Conservation (phyloP, 2,797 vertebrate species). For the Diglossa cyanea region DNA sequence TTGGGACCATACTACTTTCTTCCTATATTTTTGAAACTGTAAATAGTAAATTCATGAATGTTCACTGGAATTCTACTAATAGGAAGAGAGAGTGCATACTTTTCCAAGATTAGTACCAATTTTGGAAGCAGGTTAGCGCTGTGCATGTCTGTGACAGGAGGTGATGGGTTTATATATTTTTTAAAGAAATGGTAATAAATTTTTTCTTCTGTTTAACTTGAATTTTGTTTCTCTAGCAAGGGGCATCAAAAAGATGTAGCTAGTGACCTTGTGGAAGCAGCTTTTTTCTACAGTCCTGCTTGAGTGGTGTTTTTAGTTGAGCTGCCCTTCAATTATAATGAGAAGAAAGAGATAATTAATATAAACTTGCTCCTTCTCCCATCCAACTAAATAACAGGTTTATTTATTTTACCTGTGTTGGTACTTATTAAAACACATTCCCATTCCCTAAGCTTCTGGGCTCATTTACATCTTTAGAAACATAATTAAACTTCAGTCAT, state of each 20-base stretch:
- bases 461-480: constrained; percentile 25
- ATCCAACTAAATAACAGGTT: not conserved
- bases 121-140: not conserved
- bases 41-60: not conserved
- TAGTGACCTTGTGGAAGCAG: not conserved
- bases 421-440: not conserved
- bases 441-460: not conserved
- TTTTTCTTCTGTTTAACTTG: not conserved
- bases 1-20: not conserved
- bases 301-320: not conserved
- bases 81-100: not conserved
- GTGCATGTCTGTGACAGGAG: not conserved
- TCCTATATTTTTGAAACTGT: not conserved
- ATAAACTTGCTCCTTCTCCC: not conserved
- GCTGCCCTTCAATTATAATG: not conserved
- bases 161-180: not conserved
- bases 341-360: not conserved
- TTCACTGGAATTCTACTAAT: not conserved
- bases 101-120: not conserved
- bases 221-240: not conserved
- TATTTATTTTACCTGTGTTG: not conserved
- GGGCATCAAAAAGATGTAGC: not conserved
- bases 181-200: not conserved
- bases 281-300: not conserved
- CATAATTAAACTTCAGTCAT: constrained; percentile 52